Evolutionary conservation across 23 tunicate genomes (phyloP).

Genomic region (Halocynthia aurantium): DNA sequence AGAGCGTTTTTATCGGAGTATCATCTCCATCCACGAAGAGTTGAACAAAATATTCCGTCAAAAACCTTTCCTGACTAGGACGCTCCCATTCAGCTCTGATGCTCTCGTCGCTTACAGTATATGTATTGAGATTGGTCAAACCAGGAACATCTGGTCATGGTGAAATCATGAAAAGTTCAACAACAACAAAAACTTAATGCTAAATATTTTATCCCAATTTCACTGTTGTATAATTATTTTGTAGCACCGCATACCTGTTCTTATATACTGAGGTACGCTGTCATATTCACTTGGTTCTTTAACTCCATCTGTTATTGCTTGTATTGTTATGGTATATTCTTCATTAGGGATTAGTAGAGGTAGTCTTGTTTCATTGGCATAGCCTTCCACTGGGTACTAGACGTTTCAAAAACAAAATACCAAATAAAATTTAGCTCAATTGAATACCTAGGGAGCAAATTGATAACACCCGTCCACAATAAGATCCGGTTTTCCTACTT

Average conservation of each 20-base stretch:
- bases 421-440: no score
- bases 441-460: no score
- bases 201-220: background rate
- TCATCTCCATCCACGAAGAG: background rate
- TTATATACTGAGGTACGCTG: background rate
- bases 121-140: background rate
- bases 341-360: constrained; percentile 6
- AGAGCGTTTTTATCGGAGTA: background rate
- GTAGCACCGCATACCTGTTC: constrained; percentile 1
- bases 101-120: constrained; percentile 1
- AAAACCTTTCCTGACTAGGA: background rate
- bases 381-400: background rate
- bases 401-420: no score
- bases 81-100: constrained; percentile 7
- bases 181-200: background rate
- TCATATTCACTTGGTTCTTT: background rate
- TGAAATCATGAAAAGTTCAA: no score
- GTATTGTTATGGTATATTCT: constrained; percentile 4
- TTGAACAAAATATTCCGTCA: constrained; percentile 22
- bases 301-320: background rate
- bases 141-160: constrained; percentile 6
- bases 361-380: background rate
- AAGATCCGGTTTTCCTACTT: no score
- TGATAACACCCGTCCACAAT: no score
- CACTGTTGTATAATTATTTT: no score